Evolutionary conservation across 35 echinoderm and acorn worm species (phyloP), one percentile per base, ranked within the genome.

Genomic region (Apostichopus parvimensis): DNA sequence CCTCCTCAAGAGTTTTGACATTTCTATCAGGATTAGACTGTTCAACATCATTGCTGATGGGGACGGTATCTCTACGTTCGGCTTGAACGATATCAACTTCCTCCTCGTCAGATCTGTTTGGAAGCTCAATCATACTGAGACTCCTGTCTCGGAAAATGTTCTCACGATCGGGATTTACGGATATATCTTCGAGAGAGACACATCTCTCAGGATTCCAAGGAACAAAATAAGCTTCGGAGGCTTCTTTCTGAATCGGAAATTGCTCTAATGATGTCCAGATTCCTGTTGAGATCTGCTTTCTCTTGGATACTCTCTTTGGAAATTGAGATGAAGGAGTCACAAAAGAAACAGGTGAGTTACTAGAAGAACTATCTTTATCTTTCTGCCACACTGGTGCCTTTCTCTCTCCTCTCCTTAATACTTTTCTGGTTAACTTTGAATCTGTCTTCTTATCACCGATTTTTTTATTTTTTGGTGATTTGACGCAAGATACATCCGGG

Each of bases 201-300:
- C 65, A 28, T 73, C 21, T 88, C 23, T 88, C 86, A 4, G 68
- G 64, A 88, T 73, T 88, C 86, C 86, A 88, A 15, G 86, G 86
- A 22, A 93, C 77, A 90, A 64, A 93, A 79, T 90, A 93, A 7
- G 92, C 92, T 90, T 93, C 86, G 23, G 85, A 89, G 14, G 57
- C 76, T 12, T 54, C 14, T 20, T 87, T 90, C 64, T 79, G 77
- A 64, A 90, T 90, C 11, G 92, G 92, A 54, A 93, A 71, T 25
- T 64, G 52, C 25, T 93, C 92, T 56, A 93, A n/a, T 5, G 92
- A 93, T 56, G 85, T 79, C 92, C 86, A 93, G 18, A 90, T 81
- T 18, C 89, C 87, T 53, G 76, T 54, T 8, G 86, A 88, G 12
- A 58, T 55, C 61, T 45, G 26, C 24, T 45, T 60, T 54, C 86